These are phyloP conservation scores for Aegithalos caudatus DNA, from an alignment of 2,113 vertebrate genomes.

Conservation along the genomic window DNA sequence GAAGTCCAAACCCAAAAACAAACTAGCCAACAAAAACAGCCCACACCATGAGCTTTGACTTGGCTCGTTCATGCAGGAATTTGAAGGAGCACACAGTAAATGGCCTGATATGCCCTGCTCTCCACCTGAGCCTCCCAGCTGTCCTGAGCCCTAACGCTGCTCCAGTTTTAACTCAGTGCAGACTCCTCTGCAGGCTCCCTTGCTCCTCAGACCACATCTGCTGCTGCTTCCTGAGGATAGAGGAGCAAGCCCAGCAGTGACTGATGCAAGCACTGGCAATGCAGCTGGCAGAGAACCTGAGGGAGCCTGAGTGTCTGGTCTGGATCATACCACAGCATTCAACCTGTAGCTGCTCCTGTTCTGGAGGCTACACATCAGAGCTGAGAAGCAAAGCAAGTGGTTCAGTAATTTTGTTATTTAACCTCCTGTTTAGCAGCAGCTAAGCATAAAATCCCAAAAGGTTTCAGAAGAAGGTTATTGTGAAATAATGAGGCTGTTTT, in stretches of 20 bases:
- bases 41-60: background rate
- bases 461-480: background rate
- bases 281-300: background rate
- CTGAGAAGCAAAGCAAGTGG: fast-evolving
- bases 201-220: fast-evolving
- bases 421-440: background rate
- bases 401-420: background rate
- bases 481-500: background rate
- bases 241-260: background rate
- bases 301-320: background rate
- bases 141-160: fast-evolving
- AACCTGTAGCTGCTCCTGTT: background rate
- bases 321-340: background rate
- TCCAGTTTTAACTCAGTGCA: fast-evolving
- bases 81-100: background rate
- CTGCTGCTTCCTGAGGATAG: background rate
- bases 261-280: background rate
- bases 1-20: background rate
- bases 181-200: background rate
- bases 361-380: background rate
- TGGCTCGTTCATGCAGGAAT: background rate
- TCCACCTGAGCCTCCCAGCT: background rate
- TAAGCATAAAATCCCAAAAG: background rate
- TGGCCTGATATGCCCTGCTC: background rate
- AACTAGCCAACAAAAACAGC: fast-evolving